Conservation (phyloP, 2,797 vertebrate genomes). For the Enteromius fasciolatus region DNA sequence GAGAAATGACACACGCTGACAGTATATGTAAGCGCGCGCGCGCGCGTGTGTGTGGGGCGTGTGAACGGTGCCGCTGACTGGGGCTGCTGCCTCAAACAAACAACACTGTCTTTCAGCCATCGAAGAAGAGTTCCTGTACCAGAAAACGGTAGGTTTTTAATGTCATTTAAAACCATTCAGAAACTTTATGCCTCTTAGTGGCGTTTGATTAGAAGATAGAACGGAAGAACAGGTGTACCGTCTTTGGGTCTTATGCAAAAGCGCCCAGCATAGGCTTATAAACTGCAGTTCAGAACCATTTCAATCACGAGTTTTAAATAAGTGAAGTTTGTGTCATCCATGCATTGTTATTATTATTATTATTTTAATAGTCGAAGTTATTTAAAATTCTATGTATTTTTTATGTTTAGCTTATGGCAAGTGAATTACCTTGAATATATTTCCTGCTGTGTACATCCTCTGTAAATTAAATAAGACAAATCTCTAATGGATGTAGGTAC, state of each 20-base stretch:
- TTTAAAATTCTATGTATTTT: background rate
- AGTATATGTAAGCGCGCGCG: background rate
- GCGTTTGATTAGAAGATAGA: background rate
- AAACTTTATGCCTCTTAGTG: background rate
- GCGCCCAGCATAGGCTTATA: too few species aligned
- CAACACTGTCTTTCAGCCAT: background rate
- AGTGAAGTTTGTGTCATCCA: background rate
- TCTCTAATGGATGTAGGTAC: background rate
- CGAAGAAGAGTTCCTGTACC: background rate
- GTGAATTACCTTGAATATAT: background rate
- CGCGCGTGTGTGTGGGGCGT: background rate
- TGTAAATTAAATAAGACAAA: background rate
- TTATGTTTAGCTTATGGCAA: slow-evolving; percentile 1
- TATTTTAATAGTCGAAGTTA: background rate
- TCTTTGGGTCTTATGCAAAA: background rate
- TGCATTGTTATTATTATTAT: background rate
- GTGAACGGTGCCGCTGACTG: slow-evolving; percentile 7
- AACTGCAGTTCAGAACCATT: background rate
- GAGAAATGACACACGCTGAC: slow-evolving; percentile 30
- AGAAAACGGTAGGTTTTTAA: slow-evolving; percentile 27
- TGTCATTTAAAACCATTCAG: background rate
- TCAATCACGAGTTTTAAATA: background rate
- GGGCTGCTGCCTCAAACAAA: background rate
- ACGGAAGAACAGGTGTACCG: slow-evolving; percentile 36
- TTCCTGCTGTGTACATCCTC: background rate